These are phyloP conservation scores for Eupithecia centaureata DNA, from an alignment of 2,888 invertebrate genomes.

Conservation along the genomic window DNA sequence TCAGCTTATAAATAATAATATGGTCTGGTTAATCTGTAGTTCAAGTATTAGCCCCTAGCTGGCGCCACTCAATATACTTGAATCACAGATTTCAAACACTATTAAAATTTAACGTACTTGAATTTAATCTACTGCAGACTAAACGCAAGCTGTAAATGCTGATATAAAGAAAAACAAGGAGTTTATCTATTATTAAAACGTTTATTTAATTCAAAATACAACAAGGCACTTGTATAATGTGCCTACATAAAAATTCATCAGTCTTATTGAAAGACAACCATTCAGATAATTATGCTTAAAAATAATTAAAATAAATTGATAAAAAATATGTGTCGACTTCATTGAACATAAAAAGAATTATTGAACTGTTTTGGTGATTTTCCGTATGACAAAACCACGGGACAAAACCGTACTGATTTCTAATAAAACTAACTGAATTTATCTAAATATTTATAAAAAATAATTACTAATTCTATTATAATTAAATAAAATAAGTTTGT, in stretches of 20 bases:
- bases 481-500: not conserved
- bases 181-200: not conserved
- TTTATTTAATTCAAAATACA: not conserved
- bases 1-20: not conserved
- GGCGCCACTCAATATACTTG: not conserved
- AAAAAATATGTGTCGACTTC: no score
- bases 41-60: not conserved
- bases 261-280: conserved; percentile 9
- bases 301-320: conserved; percentile 1
- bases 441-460: not conserved
- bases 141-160: not conserved
- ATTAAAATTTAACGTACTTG: no score
- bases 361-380: not conserved
- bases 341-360: no score
- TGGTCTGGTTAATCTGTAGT: conserved; percentile 11
- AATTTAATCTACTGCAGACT: no score
- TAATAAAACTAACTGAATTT: not conserved
- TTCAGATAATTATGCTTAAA: not conserved
- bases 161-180: not conserved
- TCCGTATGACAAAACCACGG: not conserved
- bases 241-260: not conserved
- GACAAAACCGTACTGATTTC: not conserved
- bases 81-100: not conserved
- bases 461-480: no score
- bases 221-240: not conserved